Evolutionary conservation across 2,888 invertebrate species (phyloP), one percentile per base, ranked within the genome.

Genomic region (Ypsolopha sequella): DNA sequence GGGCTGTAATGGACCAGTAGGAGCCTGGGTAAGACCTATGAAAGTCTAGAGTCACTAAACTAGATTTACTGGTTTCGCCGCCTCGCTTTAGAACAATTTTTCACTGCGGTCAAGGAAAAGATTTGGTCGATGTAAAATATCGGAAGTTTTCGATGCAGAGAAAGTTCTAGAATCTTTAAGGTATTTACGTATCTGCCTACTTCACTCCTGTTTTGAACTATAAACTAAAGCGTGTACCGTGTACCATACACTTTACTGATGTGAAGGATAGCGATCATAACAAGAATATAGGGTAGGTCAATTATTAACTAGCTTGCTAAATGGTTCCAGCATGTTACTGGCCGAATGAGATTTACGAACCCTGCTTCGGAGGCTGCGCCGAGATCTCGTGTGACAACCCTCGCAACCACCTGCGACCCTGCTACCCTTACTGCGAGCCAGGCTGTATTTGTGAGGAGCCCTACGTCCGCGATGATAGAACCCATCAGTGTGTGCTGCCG

Each of bases 391-490:
- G 85, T 54, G 85, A 86, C 66, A 86, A 86, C 65, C 85, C 85
- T 0, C 78, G 81, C 36, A 80, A 76, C 62, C 85, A 82, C 64
- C 63, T 84, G 52, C 77, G 85, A 0, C 84, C 85, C 0, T 85
- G 85, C 68, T 85, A 85, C 66, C 85, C 85, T 0, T 85, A 85
- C 66, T 85, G 85, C 63, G 85, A 85, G 66, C 82, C 85, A 0
- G 85, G 85, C 48, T 85, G 85, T 60, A 64, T 86, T 43, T 86
- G 85, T 55, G 80, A 79, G 56, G 82, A 82, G 13, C 85, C 84
- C 24, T 84, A 81, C 55, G 84, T 86, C 33, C 63, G 85, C 1
- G 85, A 84, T 53, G 85, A 86, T 60, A 70, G 85, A 51, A 82
- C 85, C 1, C 85, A 85, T 53, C 82, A 80, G 56, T 85, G 85